Conservation (phyloP, 1,140 invertebrate species). For the Temnothorax nylanderi region DNA sequence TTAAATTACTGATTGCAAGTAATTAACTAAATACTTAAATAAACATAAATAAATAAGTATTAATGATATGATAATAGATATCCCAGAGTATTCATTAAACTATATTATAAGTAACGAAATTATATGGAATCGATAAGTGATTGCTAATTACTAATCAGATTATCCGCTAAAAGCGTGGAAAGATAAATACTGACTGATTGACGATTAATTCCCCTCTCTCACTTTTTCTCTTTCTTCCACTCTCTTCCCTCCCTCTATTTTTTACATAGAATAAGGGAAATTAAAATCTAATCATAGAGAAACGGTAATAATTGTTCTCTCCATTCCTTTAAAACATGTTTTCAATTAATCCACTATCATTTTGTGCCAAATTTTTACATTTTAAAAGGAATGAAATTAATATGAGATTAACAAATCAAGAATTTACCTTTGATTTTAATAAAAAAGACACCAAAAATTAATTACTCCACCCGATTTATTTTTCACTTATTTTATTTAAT, state of each 20-base stretch:
- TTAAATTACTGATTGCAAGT: neutral
- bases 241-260: too few species aligned
- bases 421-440: neutral
- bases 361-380: neutral
- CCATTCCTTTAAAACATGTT: neutral
- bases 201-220: neutral
- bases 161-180: neutral
- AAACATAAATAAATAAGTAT: neutral
- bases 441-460: neutral
- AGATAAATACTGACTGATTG: constrained; percentile 13
- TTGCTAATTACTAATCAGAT: constrained; percentile 16
- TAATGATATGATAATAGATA: neutral
- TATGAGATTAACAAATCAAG: neutral
- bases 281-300: neutral
- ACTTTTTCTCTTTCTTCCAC: neutral
- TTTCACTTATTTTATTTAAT: too few species aligned
- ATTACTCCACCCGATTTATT: too few species aligned
- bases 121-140: constrained; percentile 20
- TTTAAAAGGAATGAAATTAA: neutral
- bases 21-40: neutral
- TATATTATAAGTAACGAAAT: constrained; percentile 6
- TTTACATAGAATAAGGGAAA: neutral
- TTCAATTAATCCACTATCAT: neutral
- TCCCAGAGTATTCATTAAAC: neutral
- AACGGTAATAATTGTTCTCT: neutral